Evolutionary conservation across 2,113 vertebrate genomes (phyloP), one percentile per base, ranked within the genome.

Genomic region (Elachura formosa): DNA sequence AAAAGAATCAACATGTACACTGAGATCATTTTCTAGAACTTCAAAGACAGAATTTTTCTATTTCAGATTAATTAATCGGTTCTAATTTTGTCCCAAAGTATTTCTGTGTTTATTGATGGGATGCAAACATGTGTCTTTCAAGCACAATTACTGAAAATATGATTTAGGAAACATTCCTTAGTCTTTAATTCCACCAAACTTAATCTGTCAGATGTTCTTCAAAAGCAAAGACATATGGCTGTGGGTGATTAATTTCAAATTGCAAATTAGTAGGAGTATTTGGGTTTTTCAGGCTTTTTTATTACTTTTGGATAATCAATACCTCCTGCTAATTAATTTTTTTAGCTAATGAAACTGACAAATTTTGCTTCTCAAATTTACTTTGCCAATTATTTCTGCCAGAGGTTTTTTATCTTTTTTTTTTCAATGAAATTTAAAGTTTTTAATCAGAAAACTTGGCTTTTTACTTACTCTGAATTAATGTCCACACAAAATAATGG

Each of bases 231-330:
- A 43, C 63, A 77, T 66, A 81, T 59, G 75, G 79, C 31, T 86
- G 48, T 55, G 85, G 63, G 41, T 80, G 59, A 90, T 88, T 95
- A 75, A 96, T 71, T 94, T 96, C 59, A 79, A 45, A 58, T 56
- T 79, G 33, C 25, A 89, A 87, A 80, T 89, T 43, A 87, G 43
- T 46, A 71, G 22, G 34, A 28, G 6, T 72, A 19, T 56, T 49
- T 64, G 51, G 21, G 15, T 16, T 67, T 49, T 38, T 14, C 14
- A 10, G 16, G 16, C 16, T 17, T n/a, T 69, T 62, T 41, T 52
- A 19, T 84, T 78, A 48, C 10, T 48, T 93, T 45, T 85, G 52
- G 33, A 64, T 88, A 85, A 96, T 91, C 87, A 62, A 85, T 90
- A 83, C 8, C 31, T 90, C 6, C 36, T 58, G 48, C 29, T n/a